These are phyloP conservation scores for Calypte anna DNA, from an alignment of 2,113 vertebrate genomes.

Conservation along the genomic window DNA sequence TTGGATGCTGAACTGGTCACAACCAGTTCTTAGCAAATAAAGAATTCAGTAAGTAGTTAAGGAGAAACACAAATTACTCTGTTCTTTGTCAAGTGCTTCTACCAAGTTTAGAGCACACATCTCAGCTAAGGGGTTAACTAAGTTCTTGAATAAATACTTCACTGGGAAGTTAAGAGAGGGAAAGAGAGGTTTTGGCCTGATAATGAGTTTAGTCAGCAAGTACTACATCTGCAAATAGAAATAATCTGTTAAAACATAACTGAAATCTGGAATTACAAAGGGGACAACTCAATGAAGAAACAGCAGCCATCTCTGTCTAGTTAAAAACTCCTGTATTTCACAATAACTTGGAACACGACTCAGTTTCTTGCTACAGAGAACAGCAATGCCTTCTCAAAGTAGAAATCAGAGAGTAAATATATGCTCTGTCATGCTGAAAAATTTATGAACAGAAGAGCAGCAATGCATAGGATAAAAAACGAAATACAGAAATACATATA, in stretches of 20 bases:
- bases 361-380: neutral
- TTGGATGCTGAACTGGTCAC: no score
- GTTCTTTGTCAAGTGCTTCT: neutral
- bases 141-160: neutral
- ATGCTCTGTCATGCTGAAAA: neutral
- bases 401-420: neutral
- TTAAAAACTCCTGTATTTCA: neutral
- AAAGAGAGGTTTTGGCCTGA: neutral
- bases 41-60: neutral
- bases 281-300: neutral
- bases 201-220: neutral
- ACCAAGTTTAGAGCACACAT: neutral
- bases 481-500: no score
- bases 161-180: neutral
- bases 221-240: neutral
- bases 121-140: neutral
- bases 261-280: neutral
- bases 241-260: neutral
- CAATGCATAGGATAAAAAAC: no score
- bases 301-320: neutral
- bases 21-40: neutral
- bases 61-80: neutral
- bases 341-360: neutral
- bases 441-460: no score
- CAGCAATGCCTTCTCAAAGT: neutral